phyloP scores from a whole-genome alignment of 53 echinoderm and acorn worm species.

The Pentamera pediparva region DNA sequence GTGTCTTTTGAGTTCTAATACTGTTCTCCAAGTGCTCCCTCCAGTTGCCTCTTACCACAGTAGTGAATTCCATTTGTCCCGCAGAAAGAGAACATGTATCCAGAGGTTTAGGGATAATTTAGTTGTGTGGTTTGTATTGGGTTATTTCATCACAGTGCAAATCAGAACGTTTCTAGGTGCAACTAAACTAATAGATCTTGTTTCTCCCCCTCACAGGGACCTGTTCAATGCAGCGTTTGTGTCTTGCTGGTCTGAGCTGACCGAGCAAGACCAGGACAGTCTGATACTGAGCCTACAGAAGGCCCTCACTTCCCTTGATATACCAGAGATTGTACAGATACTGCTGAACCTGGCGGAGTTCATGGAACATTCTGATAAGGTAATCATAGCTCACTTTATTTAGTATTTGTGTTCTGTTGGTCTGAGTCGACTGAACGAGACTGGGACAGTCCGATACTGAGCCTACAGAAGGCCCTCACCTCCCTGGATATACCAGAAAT shows the following conservation, averaged over 20 bases:
- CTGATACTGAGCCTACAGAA: slow-evolving; percentile 90
- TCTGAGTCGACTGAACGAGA: slow-evolving; percentile 90
- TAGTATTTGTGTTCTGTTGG: slow-evolving; percentile 60
- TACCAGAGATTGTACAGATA: slow-evolving; percentile 95
- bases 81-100: too few relatives aligned
- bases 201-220: slow-evolving; percentile 44
- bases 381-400: slow-evolving; percentile 13
- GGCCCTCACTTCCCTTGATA: slow-evolving; percentile 87
- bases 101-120: too few relatives aligned
- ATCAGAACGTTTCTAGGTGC: too few relatives aligned
- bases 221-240: slow-evolving; percentile 98
- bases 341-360: slow-evolving; percentile 95
- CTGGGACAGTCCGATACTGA: slow-evolving; percentile 86
- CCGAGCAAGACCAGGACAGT: slow-evolving; percentile 86
- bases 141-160: too few relatives aligned
- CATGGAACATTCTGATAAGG: slow-evolving; percentile 99
- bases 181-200: too few relatives aligned
- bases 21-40: too few relatives aligned
- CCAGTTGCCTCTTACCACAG: too few relatives aligned
- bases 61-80: too few relatives aligned
- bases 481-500: slow-evolving; percentile 97
- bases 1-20: too few relatives aligned
- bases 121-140: too few relatives aligned
- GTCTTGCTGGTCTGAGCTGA: slow-evolving; percentile 96
- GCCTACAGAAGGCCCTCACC: slow-evolving; percentile 83